phyloP scores from a whole-genome alignment of 2,797 vertebrate species.

The Onychomys torridus region DNA sequence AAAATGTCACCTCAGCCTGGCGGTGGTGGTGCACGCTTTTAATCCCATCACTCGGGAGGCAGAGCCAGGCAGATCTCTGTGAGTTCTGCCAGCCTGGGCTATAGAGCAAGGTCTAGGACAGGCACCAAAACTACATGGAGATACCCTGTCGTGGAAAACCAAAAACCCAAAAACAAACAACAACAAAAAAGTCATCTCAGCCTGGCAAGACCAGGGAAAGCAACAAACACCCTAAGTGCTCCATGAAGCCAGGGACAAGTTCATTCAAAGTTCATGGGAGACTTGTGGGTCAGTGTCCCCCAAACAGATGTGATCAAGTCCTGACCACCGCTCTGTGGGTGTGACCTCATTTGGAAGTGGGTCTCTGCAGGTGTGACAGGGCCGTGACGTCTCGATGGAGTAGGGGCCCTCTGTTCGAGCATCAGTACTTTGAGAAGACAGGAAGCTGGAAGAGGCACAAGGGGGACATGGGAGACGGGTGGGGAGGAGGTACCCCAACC shows the following conservation, averaged over 20 bases:
- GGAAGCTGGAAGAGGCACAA: background rate
- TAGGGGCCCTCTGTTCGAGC: background rate
- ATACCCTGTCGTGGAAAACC: no score
- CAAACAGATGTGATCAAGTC: background rate
- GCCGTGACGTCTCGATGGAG: background rate
- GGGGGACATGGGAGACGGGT: background rate
- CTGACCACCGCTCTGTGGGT: background rate
- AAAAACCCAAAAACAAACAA: no score
- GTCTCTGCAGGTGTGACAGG: background rate
- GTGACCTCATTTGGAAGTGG: background rate
- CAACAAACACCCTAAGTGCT: rapidly evolving
- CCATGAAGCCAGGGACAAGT: background rate
- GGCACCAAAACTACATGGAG: no score
- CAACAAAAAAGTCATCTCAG: rapidly evolving
- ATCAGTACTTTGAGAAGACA: background rate
- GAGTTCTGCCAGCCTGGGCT: no score
- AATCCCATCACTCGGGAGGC: no score
- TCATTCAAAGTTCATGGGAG: rapidly evolving
- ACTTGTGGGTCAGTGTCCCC: background rate
- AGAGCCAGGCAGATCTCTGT: no score
- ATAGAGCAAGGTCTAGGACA: no score
- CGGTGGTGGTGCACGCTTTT: no score
- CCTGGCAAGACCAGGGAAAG: background rate
- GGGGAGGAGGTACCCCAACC: background rate
- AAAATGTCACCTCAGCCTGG: rapidly evolving